A percentile compares a stretch with the other conserved stretches of the same genome.
Conservation (phyloP, 2,113 vertebrate genomes). For the Halichoerus grypus region DNA sequence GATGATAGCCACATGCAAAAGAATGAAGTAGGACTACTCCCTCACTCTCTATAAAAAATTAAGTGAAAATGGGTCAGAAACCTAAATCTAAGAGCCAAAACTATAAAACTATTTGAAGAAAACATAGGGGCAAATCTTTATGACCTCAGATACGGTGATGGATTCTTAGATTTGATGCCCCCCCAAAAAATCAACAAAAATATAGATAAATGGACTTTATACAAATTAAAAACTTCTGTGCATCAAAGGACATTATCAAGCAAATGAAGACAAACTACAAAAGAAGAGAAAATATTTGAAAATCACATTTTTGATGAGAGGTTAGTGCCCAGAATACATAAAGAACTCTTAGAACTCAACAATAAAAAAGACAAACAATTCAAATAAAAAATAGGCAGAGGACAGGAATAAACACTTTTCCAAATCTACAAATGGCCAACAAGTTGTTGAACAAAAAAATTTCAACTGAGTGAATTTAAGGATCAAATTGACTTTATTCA, state of each 20-base stretch:
- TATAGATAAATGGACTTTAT: not conserved
- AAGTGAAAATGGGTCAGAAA: not conserved
- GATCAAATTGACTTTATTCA: not conserved
- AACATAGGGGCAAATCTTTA: not conserved
- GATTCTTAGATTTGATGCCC: not conserved
- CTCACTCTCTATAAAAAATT: not conserved
- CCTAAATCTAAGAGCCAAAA: not conserved
- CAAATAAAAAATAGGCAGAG: not conserved
- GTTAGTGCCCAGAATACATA: not conserved
- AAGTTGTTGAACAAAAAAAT: not conserved
- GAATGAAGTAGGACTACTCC: not conserved
- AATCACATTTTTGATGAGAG: not conserved
- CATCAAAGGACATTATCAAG: not conserved
- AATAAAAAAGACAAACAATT: not conserved
- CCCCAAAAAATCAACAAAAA: not conserved
- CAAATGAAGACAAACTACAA: not conserved
- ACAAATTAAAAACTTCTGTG: not conserved
- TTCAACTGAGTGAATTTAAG: not conserved
- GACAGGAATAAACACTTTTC: not conserved
- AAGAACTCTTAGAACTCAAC: not conserved
- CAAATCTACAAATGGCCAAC: not conserved
- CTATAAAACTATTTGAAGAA: not conserved
- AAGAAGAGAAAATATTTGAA: conserved; percentile 34
- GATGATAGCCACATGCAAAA: not conserved
- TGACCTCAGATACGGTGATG: not conserved